phyloP scores from a whole-genome alignment of 2,797 vertebrate genomes.

The Pyrocephalus nanus region DNA sequence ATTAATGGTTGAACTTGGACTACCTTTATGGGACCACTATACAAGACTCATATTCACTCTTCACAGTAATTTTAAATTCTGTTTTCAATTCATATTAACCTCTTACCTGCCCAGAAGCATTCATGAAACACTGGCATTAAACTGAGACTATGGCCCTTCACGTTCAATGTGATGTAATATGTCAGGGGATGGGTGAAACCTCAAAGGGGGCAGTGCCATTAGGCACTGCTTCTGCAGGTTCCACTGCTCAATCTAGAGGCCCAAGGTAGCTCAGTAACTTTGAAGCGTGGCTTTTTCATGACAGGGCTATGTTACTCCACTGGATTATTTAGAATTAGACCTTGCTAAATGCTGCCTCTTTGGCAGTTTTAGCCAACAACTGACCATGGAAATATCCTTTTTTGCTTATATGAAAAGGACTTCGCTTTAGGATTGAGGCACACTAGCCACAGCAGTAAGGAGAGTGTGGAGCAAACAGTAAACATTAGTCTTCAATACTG shows the following conservation, averaged over 20 bases:
- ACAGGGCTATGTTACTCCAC: background rate
- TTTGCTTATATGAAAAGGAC: background rate
- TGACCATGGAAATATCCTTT: background rate
- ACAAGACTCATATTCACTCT: background rate
- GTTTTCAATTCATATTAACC: background rate
- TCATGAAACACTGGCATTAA: background rate
- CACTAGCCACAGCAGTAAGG: background rate
- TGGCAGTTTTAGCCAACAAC: background rate
- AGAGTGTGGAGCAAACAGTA: background rate
- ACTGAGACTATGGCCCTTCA: background rate
- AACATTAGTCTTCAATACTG: background rate
- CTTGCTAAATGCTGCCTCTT: background rate
- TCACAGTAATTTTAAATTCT: background rate
- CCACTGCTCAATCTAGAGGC: background rate
- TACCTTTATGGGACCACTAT: conserved; percentile 19
- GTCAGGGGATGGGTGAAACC: background rate
- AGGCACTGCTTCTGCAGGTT: background rate
- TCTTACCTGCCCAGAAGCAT: background rate
- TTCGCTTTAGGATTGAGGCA: background rate
- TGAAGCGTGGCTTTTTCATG: background rate
- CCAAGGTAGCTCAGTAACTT: background rate
- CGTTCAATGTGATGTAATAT: fast-evolving
- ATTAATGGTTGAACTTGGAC: background rate
- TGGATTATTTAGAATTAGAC: background rate
- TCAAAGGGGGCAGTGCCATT: background rate